Evolutionary conservation across 2,888 invertebrate genomes (phyloP), one percentile per base, ranked within the genome.

Genomic region (Zaprionus bogoriensis): DNA sequence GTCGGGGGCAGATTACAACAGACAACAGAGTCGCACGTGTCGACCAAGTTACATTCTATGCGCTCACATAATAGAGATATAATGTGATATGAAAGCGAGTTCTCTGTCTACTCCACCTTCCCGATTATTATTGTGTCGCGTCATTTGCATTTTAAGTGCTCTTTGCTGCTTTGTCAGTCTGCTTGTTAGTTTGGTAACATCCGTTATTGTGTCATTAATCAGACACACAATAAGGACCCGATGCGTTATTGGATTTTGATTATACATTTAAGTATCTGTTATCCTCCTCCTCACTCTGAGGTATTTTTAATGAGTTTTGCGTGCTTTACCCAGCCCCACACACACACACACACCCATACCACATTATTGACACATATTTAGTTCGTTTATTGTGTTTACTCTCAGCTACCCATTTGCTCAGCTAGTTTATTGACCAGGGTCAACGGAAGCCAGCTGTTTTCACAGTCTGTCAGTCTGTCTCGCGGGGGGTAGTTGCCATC

Each of bases 401-500:
- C 44, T 38, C 17, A 17, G 68, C 53, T 32, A 27, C 53, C 42
- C 60, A 57, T 65, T 75, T 61, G 55, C 27, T 55, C 39, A 22
- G 46, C 20, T 44, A 67, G 82, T 72, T 75, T 82, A 64, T 78
- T 82, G 78, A 78, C 69, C 82, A 78, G 73, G 78, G 78, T 73
- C 82, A 79, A 82, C 78, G 78, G 82, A 82, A 82, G 79, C 74
- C 54, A 53, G 67, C 63, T 63, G 79, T 60, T 39, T 20, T 39
- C 9, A 4, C 19, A 19, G 25, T 44, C 38, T 52, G 22, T 28
- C 32, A 10, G 22, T 44, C 20, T 6, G 36, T 50, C 32, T 28
- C 23, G 30, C 7, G 50, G 41, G n/a, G 19, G 28, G 17, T n/a
- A 14, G 6, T 32, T 14, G 32, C 14, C 7, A 32, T 12, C n/a